phyloP scores from a whole-genome alignment of 2,888 invertebrate genomes.

The Scaptomyza parva region DNA sequence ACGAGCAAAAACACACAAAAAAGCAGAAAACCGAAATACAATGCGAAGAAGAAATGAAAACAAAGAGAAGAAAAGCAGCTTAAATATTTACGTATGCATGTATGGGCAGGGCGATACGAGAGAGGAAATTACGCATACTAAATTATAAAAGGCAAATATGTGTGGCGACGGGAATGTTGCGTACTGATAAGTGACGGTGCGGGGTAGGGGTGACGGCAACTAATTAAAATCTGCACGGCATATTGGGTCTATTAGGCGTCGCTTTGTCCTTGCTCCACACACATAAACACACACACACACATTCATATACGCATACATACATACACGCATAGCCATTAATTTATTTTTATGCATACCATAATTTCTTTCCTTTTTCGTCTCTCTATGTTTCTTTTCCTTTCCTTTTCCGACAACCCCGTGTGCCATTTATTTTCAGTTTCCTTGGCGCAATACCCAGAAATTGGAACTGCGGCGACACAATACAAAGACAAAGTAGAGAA shows the following conservation, averaged over 20 bases:
- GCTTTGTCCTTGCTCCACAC: constrained; percentile 64
- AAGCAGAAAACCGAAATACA: constrained; percentile 43
- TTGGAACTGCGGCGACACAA: constrained; percentile 20
- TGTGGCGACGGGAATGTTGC: constrained; percentile 33
- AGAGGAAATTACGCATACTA: constrained; percentile 68
- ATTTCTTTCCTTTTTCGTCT: constrained; percentile 69
- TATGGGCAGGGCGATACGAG: constrained; percentile 3
- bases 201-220: constrained; percentile 1
- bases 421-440: constrained; percentile 42
- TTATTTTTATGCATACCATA: constrained; percentile 74
- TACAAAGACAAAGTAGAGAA: constrained; percentile 9
- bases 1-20: constrained; percentile 30
- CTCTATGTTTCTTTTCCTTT: constrained; percentile 30
- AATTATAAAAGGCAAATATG: constrained; percentile 63
- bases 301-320: too few species aligned
- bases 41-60: constrained; percentile 22
- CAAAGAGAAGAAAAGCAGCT: constrained; percentile 9
- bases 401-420: not conserved
- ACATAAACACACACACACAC: constrained; percentile 18
- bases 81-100: constrained; percentile 21
- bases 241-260: constrained; percentile 60
- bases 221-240: constrained; percentile 59
- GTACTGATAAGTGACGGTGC: constrained; percentile 5
- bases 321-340: constrained; percentile 68
- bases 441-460: constrained; percentile 11